These are phyloP conservation scores for Campaea margaritaria DNA, from an alignment of 2,888 invertebrate genomes.

Conservation along the genomic window DNA sequence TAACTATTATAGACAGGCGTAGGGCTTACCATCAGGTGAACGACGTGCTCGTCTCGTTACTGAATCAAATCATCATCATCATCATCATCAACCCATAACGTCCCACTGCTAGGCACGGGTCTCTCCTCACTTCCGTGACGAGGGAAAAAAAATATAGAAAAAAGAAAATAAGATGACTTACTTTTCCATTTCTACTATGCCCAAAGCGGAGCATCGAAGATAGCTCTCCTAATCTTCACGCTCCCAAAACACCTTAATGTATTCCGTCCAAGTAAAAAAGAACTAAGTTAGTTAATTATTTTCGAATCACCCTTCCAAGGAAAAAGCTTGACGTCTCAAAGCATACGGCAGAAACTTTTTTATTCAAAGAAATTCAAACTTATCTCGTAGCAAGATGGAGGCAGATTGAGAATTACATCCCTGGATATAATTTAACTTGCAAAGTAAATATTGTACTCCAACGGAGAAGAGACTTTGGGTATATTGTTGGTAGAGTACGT, in stretches of 20 bases:
- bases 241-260: slow-evolving; percentile 1
- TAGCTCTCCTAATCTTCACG: neutral
- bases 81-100: too few species aligned
- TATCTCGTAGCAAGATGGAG: slow-evolving; percentile 41
- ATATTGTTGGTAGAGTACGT: slow-evolving; percentile 15
- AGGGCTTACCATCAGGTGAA: too few species aligned
- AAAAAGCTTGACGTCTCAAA: slow-evolving; percentile 23
- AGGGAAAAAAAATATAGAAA: too few species aligned
- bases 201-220: neutral
- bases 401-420: slow-evolving; percentile 54
- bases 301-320: slow-evolving; percentile 17
- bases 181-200: too few species aligned
- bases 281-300: slow-evolving; percentile 27
- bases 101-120: too few species aligned
- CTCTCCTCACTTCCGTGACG: too few species aligned
- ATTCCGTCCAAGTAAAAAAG: slow-evolving; percentile 8
- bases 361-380: slow-evolving; percentile 48
- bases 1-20: too few species aligned
- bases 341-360: slow-evolving; percentile 41
- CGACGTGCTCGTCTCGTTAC: too few species aligned
- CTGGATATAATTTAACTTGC: slow-evolving; percentile 50
- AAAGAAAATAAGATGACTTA: too few species aligned
- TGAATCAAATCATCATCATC: too few species aligned
- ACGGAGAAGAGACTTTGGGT: slow-evolving; percentile 30
- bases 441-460: slow-evolving; percentile 38